Percentiles rank a stretch among this genome's conserved stretches.
These are phyloP conservation scores for Drosophila teissieri DNA, from an alignment of 1,140 invertebrate species.

Conservation along the genomic window DNA sequence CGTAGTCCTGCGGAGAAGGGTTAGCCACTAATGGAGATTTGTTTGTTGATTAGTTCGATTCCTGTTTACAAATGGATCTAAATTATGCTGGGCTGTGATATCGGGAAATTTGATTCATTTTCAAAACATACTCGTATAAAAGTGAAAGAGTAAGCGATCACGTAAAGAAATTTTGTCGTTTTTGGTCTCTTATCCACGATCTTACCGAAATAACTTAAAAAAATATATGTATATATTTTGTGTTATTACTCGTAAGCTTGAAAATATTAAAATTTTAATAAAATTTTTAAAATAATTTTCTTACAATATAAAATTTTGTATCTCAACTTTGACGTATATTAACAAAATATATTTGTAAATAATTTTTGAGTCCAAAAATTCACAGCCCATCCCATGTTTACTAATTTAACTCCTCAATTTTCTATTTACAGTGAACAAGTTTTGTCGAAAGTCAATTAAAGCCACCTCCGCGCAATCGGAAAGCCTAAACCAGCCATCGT, in stretches of 20 bases:
- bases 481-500: conserved; percentile 8
- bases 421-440: conserved; percentile 20
- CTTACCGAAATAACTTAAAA: too few relatives aligned
- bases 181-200: background rate
- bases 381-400: background rate
- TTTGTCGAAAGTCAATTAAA: background rate
- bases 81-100: conserved; percentile 15
- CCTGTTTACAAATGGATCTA: conserved; percentile 21
- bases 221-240: too few relatives aligned
- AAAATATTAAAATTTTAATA: too few relatives aligned
- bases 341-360: too few relatives aligned
- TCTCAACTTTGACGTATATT: too few relatives aligned
- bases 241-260: too few relatives aligned
- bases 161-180: background rate
- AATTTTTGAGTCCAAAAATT: background rate
- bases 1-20: background rate
- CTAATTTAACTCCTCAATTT: conserved; percentile 4
- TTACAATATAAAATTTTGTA: too few relatives aligned
- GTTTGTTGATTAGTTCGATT: conserved; percentile 21
- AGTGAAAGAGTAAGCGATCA: conserved; percentile 5
- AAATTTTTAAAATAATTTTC: too few relatives aligned
- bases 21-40: conserved; percentile 7
- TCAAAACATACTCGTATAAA: background rate
- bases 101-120: background rate
- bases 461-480: conserved; percentile 2